Base-by-base conservation (phyloP, 64 coral and sea anemone genomes). In the Montipora efflorescens region DNA sequence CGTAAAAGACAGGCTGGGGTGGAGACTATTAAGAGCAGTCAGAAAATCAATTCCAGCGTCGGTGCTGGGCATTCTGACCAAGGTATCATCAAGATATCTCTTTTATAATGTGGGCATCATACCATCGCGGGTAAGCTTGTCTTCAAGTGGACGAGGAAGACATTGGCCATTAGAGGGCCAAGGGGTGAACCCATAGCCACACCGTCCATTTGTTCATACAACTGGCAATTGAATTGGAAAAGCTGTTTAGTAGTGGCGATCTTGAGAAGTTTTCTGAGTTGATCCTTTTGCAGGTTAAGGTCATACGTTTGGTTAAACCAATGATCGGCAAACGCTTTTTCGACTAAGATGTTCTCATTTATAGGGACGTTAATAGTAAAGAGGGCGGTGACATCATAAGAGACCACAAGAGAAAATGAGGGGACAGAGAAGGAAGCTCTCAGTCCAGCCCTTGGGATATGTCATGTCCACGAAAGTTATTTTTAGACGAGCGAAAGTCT, bases 21-120 rank as follows among this genome's bases (percentile, higher is more conserved):
- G 28, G 28, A 28, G 28, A 1, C 28, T 28, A 28, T 88, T 88
- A 25, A 68, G 51, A 2, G 21, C 23, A 74, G n/a, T 14, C 0
- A 68, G 69, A 88, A 49, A 88, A 3, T 83, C 55, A 23, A 18
- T 13, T 4, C 50, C 80, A 45, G 53, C 80, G 59, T 62, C 57
- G 25, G 52, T 21, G n/a, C 46, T 66, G 9, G 80, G 15, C 57
- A 61, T 83, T 83, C 62, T 83, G 6, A 18, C 53, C 7, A 83
- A 25, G 36, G 80, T 59, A 83, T 83, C 80, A 61, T 83, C 80
- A n/a, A 83, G 11, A 13, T 44, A 83, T 3, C 13, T 53, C 67
- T 20, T 69, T 3, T 57, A 57, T 11, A 57, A 57, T 57, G 0
- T 7, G 53, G 53, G 53, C 53, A 57, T 57, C 53, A 57, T 0